phyloP scores from a whole-genome alignment of 2,888 invertebrate species.

The Caenorhabditis virilis region DNA sequence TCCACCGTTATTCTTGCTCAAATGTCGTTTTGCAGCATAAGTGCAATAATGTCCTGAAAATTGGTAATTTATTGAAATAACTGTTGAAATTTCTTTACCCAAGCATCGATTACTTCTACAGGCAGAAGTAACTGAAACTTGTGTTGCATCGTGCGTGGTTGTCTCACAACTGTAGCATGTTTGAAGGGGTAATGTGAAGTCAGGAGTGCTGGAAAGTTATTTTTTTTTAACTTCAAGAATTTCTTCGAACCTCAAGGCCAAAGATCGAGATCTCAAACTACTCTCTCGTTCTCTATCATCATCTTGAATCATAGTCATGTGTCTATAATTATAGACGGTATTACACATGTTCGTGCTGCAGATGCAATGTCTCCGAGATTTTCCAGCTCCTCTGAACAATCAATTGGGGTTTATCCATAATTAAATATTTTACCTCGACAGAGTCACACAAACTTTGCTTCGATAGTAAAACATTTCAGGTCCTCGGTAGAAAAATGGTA shows the following conservation, averaged over 20 bases:
- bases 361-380: constrained; percentile 60
- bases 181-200: constrained; percentile 37
- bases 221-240: not conserved
- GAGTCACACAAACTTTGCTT: constrained; percentile 59
- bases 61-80: not conserved
- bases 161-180: constrained; percentile 64
- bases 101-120: constrained; percentile 60
- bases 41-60: constrained; percentile 62
- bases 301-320: not conserved
- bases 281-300: constrained; percentile 21
- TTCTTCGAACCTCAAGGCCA: constrained; percentile 12
- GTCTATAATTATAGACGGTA: constrained; percentile 10
- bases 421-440: constrained; percentile 52
- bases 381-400: constrained; percentile 47
- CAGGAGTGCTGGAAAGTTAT: constrained; percentile 13
- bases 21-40: constrained; percentile 55
- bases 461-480: constrained; percentile 58
- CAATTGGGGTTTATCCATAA: not conserved
- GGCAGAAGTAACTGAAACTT: constrained; percentile 53
- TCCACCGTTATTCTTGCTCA: constrained; percentile 20
- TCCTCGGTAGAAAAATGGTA: constrained; percentile 64
- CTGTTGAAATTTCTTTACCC: too few species aligned
- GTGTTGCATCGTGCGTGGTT: constrained; percentile 54
- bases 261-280: constrained; percentile 37
- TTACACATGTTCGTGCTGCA: constrained; percentile 58